Evolutionary conservation across 92 coral and sea anemone species (phyloP).

Genomic region (Phenganax stokvisi): DNA sequence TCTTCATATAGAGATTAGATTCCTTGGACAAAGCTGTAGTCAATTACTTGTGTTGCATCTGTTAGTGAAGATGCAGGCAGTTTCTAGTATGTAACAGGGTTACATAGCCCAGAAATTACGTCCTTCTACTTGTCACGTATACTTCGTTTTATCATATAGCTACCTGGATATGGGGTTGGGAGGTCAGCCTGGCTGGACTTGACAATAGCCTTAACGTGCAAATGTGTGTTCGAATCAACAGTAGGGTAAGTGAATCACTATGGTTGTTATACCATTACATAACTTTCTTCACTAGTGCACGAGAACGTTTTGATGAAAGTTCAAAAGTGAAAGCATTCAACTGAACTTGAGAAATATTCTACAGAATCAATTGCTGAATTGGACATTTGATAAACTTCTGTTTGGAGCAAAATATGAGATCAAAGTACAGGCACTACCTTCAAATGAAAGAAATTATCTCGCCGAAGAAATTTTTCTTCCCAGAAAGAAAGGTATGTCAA

Average conservation of each 20-base stretch:
- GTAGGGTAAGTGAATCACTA: background rate
- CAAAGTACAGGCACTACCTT: slow-evolving; percentile 20
- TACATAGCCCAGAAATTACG: background rate
- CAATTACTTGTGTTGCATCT: no score
- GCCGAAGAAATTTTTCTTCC: background rate
- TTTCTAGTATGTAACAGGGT: background rate
- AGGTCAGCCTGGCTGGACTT: slow-evolving; percentile 21
- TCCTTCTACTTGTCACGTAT: background rate
- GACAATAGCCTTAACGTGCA: background rate
- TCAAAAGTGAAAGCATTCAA: background rate
- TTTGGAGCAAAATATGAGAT: slow-evolving; percentile 16
- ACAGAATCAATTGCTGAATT: slow-evolving; percentile 6
- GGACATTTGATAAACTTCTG: slow-evolving; percentile 18
- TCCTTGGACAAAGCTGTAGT: no score
- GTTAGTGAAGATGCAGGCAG: background rate
- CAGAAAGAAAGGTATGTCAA: background rate
- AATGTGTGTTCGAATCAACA: slow-evolving; percentile 30
- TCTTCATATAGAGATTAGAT: no score
- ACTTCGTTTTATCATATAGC: background rate
- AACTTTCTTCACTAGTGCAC: background rate
- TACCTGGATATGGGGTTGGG: slow-evolving; percentile 28
- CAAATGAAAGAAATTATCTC: background rate
- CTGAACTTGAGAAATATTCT: background rate
- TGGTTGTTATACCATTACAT: background rate
- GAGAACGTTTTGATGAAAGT: background rate